phyloP scores from a whole-genome alignment of 2,113 vertebrate genomes.

The Upupa epops region DNA sequence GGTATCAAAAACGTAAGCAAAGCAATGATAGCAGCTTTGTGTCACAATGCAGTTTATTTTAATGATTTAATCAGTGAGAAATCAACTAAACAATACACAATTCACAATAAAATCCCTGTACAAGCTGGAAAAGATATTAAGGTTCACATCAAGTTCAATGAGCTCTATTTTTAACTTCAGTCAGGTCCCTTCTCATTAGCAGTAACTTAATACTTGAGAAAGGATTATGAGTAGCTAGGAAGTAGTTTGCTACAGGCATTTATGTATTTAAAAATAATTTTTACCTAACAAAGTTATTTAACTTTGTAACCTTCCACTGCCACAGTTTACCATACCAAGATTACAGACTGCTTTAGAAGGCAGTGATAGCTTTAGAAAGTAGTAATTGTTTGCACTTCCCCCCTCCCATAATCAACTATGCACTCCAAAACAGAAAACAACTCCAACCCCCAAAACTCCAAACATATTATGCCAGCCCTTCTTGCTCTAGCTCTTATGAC shows the following conservation, averaged over 20 bases:
- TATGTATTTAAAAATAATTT: background rate
- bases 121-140: conserved; percentile 43
- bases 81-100: background rate
- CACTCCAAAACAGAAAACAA: background rate
- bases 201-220: background rate
- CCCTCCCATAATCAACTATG: background rate
- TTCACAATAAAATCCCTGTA: background rate
- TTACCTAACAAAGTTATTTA: background rate
- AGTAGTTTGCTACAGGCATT: background rate
- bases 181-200: conserved; percentile 29
- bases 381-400: background rate
- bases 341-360: background rate
- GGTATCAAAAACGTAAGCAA: background rate
- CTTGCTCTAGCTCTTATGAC: background rate
- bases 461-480: background rate
- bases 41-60: conserved; percentile 14
- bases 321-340: background rate
- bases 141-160: background rate
- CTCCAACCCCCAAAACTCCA: too few species aligned
- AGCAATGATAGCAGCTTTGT: background rate
- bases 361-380: background rate
- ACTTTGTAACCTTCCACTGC: background rate
- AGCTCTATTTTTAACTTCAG: conserved; percentile 32
- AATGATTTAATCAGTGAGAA: background rate
- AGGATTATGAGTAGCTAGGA: background rate